phyloP scores from a whole-genome alignment of 53 echinoderm and acorn worm genomes.

The Astropecten irregularis region DNA sequence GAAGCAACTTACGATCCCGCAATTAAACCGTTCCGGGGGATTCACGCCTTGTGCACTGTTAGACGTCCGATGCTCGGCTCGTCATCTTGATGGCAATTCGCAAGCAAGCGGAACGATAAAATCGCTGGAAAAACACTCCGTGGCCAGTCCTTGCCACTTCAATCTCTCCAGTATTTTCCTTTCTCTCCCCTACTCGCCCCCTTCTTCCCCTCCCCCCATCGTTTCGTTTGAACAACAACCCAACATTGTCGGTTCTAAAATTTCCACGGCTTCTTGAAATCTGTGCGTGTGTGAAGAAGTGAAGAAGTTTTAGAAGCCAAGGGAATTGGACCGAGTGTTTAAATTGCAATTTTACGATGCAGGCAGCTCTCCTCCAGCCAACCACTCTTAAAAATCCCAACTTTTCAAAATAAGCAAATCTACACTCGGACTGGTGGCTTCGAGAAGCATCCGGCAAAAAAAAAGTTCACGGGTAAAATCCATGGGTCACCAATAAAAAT shows the following conservation, averaged over 20 bases:
- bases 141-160: conserved; percentile 32
- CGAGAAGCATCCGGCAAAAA: no score
- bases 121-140: conserved; percentile 59
- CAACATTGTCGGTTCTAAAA: conserved; percentile 36
- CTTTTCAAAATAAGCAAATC: no score
- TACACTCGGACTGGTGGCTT: no score
- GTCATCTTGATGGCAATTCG: conserved; percentile 13
- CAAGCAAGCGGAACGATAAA: conserved; percentile 61
- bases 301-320: no score
- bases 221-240: conserved; percentile 24
- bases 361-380: not conserved
- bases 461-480: no score
- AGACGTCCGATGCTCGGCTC: conserved; percentile 3
- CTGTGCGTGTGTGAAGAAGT: conserved; percentile 51
- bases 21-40: conserved; percentile 62
- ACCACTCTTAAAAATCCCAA: not conserved
- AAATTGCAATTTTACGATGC: conserved; percentile 38
- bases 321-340: conserved; percentile 51
- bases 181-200: not conserved
- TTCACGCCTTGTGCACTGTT: not conserved
- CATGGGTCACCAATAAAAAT: no score
- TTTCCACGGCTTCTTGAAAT: conserved; percentile 58
- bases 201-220: not conserved
- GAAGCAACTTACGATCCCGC: conserved; percentile 37
- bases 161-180: conserved; percentile 38